Percentiles rank a stretch among this genome's conserved stretches.
phyloP scores from a whole-genome alignment of 2,113 vertebrate genomes.

The Embiotoca jacksoni region DNA sequence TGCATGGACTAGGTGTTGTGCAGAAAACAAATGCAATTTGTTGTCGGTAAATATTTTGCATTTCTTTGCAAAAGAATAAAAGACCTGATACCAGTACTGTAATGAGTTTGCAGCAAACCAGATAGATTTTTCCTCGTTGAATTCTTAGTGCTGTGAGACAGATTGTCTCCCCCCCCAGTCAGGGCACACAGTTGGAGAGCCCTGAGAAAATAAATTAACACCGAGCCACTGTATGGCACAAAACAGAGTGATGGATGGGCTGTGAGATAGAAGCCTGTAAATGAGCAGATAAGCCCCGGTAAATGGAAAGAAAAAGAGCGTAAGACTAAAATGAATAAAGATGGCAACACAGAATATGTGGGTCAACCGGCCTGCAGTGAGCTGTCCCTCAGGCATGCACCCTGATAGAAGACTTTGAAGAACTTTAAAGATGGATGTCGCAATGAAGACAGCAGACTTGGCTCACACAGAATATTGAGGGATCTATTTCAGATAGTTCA shows the following conservation, averaged over 20 bases:
- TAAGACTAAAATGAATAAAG: slow-evolving; percentile 77
- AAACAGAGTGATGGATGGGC: slow-evolving; percentile 65
- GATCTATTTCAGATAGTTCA: slow-evolving; percentile 71
- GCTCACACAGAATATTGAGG: slow-evolving; percentile 67
- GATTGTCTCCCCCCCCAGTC: slow-evolving; percentile 7
- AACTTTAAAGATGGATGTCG: slow-evolving; percentile 81
- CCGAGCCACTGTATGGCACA: slow-evolving; percentile 39
- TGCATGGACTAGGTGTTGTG: not conserved
- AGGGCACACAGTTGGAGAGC: slow-evolving; percentile 42
- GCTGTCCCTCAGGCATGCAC: slow-evolving; percentile 68
- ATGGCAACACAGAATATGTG: slow-evolving; percentile 73
- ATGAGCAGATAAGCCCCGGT: slow-evolving; percentile 57
- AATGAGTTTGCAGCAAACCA: slow-evolving; percentile 18
- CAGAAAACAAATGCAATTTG: not conserved
- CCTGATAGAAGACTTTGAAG: slow-evolving; percentile 77
- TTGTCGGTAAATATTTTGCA: not conserved
- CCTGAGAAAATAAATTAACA: slow-evolving; percentile 50
- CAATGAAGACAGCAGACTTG: slow-evolving; percentile 74
- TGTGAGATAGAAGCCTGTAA: slow-evolving; percentile 57
- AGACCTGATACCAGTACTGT: not conserved
- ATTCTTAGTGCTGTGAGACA: slow-evolving; percentile 22
- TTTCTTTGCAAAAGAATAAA: slow-evolving; percentile 3
- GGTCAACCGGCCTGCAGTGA: slow-evolving; percentile 75
- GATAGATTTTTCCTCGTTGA: slow-evolving; percentile 17
- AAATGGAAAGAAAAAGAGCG: slow-evolving; percentile 72